Percentiles rank a stretch among this genome's conserved stretches.
These are phyloP conservation scores for Hoplodrina ambigua DNA, from an alignment of 2,888 invertebrate genomes.

Conservation along the genomic window DNA sequence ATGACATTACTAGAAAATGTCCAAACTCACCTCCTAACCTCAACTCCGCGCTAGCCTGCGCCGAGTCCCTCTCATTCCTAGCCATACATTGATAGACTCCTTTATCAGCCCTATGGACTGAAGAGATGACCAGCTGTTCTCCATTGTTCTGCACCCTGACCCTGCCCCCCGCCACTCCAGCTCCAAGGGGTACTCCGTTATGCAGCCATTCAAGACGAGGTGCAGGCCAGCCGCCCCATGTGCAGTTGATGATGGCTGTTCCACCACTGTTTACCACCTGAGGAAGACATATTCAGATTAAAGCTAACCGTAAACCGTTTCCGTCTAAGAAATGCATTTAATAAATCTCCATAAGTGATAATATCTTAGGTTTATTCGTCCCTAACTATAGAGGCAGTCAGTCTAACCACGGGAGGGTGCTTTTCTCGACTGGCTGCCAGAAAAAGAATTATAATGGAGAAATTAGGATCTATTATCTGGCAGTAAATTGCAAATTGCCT, in stretches of 20 bases:
- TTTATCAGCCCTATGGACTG: constrained; percentile 94
- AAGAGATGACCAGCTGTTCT: constrained; percentile 81
- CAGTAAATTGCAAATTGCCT: too few species aligned
- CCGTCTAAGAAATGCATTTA: too few species aligned
- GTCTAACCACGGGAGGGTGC: too few species aligned
- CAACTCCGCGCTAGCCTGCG: constrained; percentile 95
- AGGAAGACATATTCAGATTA: constrained; percentile 16
- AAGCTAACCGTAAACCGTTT: too few species aligned
- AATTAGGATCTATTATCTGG: too few species aligned
- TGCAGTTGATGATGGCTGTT: constrained; percentile 95
- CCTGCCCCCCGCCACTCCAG: constrained; percentile 84
- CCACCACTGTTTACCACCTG: constrained; percentile 96
- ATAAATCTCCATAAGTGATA: too few species aligned
- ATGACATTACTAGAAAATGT: background rate
- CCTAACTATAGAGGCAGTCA: too few species aligned
- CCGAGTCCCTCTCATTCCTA: constrained; percentile 94
- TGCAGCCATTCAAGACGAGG: constrained; percentile 94
- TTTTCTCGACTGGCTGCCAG: too few species aligned
- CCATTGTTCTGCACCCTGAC: constrained; percentile 78
- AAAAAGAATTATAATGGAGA: too few species aligned
- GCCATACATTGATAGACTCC: constrained; percentile 98
- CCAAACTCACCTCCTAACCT: constrained; percentile 93
- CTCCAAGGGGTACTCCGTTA: constrained; percentile 92
- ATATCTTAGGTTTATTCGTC: too few species aligned
- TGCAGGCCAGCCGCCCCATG: constrained; percentile 94